These are phyloP conservation scores for Harpagus bidentatus DNA, from an alignment of 2,113 vertebrate genomes.

Conservation along the genomic window DNA sequence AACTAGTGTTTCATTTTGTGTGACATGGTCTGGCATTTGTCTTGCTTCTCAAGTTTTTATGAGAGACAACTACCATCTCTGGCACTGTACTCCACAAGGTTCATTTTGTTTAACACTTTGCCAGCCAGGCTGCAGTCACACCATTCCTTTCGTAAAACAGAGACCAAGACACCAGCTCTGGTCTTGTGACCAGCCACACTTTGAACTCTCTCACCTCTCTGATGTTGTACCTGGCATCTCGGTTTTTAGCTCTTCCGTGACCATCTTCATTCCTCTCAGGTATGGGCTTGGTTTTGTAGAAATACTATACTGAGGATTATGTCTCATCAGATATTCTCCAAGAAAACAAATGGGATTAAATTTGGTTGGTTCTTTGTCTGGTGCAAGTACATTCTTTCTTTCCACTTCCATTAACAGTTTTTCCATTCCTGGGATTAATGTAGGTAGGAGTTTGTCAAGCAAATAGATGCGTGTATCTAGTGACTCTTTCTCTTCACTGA, in stretches of 20 bases:
- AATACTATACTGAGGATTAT: conserved; percentile 59
- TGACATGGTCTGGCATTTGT: background rate
- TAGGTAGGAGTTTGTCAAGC: conserved; percentile 79
- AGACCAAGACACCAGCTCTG: background rate
- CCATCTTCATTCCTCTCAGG: conserved; percentile 60
- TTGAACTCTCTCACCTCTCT: conserved; percentile 63
- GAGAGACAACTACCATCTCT: background rate
- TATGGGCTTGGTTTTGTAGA: conserved; percentile 52
- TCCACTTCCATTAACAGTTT: conserved; percentile 69
- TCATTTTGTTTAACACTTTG: background rate
- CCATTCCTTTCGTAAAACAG: background rate
- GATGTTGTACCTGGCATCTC: conserved; percentile 35
- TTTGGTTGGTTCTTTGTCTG: background rate
- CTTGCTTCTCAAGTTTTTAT: background rate
- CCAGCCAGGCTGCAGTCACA: background rate
- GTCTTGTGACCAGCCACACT: background rate
- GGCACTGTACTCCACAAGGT: background rate
- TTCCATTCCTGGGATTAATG: conserved; percentile 71
- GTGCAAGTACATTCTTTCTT: conserved; percentile 64
- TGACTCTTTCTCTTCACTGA: conserved; percentile 51
- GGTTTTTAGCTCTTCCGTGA: conserved; percentile 62
- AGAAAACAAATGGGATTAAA: conserved; percentile 74
- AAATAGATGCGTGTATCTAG: conserved; percentile 65
- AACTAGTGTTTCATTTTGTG: background rate
- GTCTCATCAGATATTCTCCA: conserved; percentile 79